Conservation (phyloP, 2,113 vertebrate species). For the Lepus americanus region DNA sequence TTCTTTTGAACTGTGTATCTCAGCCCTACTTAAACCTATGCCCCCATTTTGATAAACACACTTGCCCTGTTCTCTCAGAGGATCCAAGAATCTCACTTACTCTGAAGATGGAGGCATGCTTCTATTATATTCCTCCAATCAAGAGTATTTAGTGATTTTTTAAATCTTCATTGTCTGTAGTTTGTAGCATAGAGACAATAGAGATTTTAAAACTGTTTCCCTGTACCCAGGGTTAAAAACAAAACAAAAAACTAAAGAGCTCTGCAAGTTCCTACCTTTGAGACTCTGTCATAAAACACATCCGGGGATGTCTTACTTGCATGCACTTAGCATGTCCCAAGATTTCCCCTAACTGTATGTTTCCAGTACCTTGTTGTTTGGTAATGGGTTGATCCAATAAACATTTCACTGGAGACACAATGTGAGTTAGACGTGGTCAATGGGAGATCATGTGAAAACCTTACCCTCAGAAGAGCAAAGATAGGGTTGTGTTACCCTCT, state of each 20-base stretch:
- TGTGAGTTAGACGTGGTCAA: not conserved
- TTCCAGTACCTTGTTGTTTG: not conserved
- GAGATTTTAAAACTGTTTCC: not conserved
- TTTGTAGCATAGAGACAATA: slow-evolving; percentile 30
- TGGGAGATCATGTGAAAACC: not conserved
- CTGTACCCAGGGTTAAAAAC: not conserved
- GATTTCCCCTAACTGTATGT: not conserved
- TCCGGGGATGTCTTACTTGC: not conserved
- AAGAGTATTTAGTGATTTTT: slow-evolving; percentile 9
- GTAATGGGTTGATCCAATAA: not conserved
- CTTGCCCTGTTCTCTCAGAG: not conserved
- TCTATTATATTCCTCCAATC: not conserved
- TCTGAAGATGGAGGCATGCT: not conserved
- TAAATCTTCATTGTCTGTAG: not conserved
- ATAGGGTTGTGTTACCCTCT: not conserved
- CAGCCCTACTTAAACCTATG: not conserved
- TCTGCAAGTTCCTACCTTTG: not conserved
- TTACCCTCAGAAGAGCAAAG: not conserved
- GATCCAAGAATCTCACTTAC: not conserved
- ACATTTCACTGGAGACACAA: not conserved
- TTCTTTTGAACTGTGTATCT: not conserved
- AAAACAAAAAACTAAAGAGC: no score
- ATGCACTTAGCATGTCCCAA: not conserved
- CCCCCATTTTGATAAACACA: not conserved
- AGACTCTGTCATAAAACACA: not conserved